A percentile compares a stretch with the other conserved stretches of the same genome.
Conservation (phyloP, 2,888 invertebrate genomes). For the Zelleria hepariella region DNA sequence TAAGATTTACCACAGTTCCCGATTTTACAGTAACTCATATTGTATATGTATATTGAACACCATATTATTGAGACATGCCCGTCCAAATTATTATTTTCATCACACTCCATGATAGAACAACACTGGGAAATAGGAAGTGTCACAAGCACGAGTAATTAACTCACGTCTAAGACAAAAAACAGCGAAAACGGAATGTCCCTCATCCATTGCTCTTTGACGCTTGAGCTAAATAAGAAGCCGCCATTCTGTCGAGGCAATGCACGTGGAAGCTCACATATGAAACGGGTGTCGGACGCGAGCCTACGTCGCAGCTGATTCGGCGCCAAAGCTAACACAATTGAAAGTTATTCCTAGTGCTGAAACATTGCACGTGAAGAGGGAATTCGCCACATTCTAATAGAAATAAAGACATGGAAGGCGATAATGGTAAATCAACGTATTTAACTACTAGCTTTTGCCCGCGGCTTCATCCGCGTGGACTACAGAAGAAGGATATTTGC, state of each 20-base stretch:
- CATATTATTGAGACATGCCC: too few relatives aligned
- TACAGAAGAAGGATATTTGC: too few relatives aligned
- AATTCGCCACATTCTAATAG: neutral
- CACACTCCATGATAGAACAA: neutral
- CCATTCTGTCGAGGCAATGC: neutral
- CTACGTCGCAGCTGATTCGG: neutral
- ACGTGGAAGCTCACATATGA: neutral
- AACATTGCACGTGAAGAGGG: slow-evolving; percentile 4
- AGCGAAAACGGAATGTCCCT: neutral
- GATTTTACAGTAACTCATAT: too few relatives aligned
- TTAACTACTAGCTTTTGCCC: too few relatives aligned
- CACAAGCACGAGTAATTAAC: neutral
- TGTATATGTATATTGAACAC: too few relatives aligned
- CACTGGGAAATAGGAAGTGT: neutral
- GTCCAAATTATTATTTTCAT: too few relatives aligned
- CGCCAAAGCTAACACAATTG: slow-evolving; percentile 46
- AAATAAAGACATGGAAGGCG: neutral
- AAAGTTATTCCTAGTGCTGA: slow-evolving; percentile 64
- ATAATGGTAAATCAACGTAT: neutral
- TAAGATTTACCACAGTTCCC: too few relatives aligned
- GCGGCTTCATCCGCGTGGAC: too few relatives aligned
- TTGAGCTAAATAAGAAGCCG: neutral
- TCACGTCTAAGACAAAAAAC: neutral
- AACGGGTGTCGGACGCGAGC: neutral
- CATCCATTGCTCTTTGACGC: neutral